Percentiles rank a stretch among this genome's conserved stretches.
Evolutionary conservation across 2,797 vertebrate genomes (phyloP).

Genomic region (Cercopithecus mitis): DNA sequence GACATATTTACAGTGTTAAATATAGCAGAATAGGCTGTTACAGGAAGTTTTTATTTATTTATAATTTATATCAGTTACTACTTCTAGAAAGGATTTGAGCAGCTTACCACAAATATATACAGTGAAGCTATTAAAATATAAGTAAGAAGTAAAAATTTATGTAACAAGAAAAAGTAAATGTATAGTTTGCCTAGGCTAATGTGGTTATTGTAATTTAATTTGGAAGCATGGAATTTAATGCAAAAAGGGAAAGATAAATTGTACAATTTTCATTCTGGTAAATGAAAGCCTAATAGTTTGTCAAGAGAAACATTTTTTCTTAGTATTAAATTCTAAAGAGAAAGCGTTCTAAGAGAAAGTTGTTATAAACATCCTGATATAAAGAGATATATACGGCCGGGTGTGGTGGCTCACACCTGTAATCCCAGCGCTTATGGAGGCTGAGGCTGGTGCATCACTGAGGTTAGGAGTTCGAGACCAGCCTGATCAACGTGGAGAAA

Average conservation of each 20-base stretch:
- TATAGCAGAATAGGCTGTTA: neutral
- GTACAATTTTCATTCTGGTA: neutral
- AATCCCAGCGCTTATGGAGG: neutral
- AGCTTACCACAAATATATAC: neutral
- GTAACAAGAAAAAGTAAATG: constrained; percentile 28
- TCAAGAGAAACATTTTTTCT: neutral
- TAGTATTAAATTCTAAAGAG: neutral
- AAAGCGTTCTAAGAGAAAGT: neutral
- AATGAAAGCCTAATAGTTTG: neutral
- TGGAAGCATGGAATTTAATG: constrained; percentile 2
- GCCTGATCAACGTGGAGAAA: too few relatives aligned
- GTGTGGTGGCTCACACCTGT: neutral
- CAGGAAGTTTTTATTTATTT: neutral
- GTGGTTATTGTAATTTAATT: constrained; percentile 35
- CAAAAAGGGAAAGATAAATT: constrained; percentile 26
- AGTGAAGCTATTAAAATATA: neutral
- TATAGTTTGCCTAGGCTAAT: neutral
- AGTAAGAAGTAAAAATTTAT: neutral
- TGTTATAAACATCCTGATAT: neutral
- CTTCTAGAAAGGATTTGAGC: constrained; percentile 33
- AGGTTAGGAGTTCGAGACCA: too few relatives aligned
- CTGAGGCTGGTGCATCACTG: neutral
- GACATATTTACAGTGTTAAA: constrained; percentile 2
- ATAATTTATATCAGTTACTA: neutral
- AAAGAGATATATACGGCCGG: neutral